phyloP scores from a whole-genome alignment of 1,140 invertebrate species.

The Drosophila pseudoananassae region DNA sequence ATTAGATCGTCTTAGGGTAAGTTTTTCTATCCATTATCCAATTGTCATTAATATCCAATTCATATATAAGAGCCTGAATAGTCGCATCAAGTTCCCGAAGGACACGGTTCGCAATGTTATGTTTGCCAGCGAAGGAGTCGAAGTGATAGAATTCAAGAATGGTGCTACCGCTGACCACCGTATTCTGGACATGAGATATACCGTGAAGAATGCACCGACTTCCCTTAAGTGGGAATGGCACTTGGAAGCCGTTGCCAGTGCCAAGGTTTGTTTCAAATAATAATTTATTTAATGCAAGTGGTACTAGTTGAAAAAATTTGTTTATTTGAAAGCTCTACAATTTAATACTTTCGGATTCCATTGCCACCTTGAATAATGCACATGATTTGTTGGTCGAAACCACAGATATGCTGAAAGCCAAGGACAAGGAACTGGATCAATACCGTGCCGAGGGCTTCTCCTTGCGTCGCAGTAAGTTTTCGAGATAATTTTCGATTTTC shows the following conservation, averaged over 20 bases:
- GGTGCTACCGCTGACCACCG: background rate
- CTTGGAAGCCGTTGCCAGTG: slow-evolving; percentile 3
- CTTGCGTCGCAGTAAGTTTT: slow-evolving; percentile 59
- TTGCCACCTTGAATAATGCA: background rate
- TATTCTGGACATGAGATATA: slow-evolving; percentile 57
- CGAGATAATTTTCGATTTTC: too few relatives aligned
- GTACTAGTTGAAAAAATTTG: background rate
- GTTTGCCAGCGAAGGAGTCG: background rate
- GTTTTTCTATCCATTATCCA: background rate
- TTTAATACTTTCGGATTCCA: background rate
- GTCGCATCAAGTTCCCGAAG: slow-evolving; percentile 56
- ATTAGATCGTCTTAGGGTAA: slow-evolving; percentile 35
- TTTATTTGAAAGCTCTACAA: slow-evolving; percentile 45
- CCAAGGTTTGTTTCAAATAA: slow-evolving; percentile 11
- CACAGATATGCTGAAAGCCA: slow-evolving; percentile 41
- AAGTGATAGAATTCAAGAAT: slow-evolving; percentile 1
- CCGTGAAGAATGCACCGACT: slow-evolving; percentile 19
- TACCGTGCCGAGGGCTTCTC: slow-evolving; percentile 55
- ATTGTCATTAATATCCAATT: too few relatives aligned
- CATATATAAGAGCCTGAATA: slow-evolving; percentile 56
- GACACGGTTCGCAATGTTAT: slow-evolving; percentile 28
- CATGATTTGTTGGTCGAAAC: slow-evolving; percentile 9
- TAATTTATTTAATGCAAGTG: background rate
- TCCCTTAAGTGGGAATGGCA: slow-evolving; percentile 69
- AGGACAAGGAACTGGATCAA: slow-evolving; percentile 69